phyloP scores from a whole-genome alignment of 2,113 vertebrate species.

The Ptyas mucosa region DNA sequence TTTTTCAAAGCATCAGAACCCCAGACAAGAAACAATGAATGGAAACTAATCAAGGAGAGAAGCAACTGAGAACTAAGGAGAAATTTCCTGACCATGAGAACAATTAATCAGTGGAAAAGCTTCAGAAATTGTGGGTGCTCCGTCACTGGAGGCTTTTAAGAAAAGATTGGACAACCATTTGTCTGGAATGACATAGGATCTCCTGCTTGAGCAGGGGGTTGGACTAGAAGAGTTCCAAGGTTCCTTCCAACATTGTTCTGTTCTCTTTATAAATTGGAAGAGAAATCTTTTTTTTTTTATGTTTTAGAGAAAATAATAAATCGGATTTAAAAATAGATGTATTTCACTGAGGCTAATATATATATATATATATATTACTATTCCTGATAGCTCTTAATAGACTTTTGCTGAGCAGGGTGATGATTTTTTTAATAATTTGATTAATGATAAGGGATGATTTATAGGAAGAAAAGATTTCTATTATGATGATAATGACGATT shows the following conservation, averaged over 20 bases:
- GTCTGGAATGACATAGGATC: not conserved
- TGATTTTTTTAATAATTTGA: not conserved
- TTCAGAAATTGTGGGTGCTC: not conserved
- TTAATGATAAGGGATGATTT: not conserved
- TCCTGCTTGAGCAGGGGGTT: not conserved
- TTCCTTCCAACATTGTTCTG: not conserved
- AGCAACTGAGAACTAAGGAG: not conserved
- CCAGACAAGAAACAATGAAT: too few relatives aligned
- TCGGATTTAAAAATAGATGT: not conserved
- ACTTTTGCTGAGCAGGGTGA: not conserved
- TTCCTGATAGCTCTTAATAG: not conserved
- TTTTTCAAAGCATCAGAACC: not conserved
- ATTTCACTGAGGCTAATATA: not conserved
- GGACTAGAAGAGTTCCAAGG: not conserved
- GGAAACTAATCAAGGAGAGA: not conserved
- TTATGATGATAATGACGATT: not conserved
- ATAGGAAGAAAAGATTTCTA: not conserved
- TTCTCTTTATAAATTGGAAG: too few relatives aligned
- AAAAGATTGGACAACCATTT: not conserved
- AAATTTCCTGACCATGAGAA: not conserved
- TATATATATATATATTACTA: not conserved
- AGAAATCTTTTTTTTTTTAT: not conserved
- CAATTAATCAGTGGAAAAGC: not conserved
- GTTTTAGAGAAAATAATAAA: not conserved
- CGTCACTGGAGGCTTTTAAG: not conserved